Evolutionary conservation across 2,113 vertebrate species (phyloP).

Genomic region (Hippocampus comes): DNA sequence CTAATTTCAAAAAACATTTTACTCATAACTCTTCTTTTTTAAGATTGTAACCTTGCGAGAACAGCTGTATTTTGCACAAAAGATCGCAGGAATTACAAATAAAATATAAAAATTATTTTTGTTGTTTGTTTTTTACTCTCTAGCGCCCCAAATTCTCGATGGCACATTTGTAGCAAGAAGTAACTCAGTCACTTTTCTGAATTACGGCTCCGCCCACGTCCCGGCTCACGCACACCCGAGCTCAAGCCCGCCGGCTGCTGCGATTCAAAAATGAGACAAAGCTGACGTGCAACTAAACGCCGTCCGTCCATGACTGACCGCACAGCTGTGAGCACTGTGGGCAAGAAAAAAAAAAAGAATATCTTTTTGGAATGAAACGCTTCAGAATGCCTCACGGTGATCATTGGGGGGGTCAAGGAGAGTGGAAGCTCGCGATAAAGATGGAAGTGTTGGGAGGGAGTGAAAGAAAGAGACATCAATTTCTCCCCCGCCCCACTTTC

Average conservation of each 20-base stretch:
- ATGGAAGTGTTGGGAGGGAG: conserved; percentile 7
- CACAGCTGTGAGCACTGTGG: not conserved
- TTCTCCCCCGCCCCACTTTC: conserved; percentile 32
- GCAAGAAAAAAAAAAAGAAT: not conserved
- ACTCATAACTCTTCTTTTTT: no score
- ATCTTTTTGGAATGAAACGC: not conserved
- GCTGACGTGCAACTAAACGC: not conserved
- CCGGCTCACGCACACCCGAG: not conserved
- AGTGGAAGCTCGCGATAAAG: conserved; percentile 12
- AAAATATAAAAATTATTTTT: no score
- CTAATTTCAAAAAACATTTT: no score
- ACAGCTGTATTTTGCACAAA: no score
- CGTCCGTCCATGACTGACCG: conserved; percentile 6
- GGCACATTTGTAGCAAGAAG: no score
- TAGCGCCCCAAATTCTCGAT: no score
- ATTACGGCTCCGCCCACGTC: not conserved
- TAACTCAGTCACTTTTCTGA: not conserved
- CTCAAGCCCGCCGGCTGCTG: not conserved
- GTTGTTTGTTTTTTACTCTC: no score
- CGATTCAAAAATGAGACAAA: not conserved
- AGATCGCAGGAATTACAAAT: no score
- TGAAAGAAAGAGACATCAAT: conserved; percentile 61
- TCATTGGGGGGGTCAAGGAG: conserved; percentile 26
- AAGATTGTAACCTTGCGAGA: no score
- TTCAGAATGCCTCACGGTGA: conserved; percentile 13